phyloP scores from a whole-genome alignment of 35 echinoderm and acorn worm genomes.

The Patiria miniata region DNA sequence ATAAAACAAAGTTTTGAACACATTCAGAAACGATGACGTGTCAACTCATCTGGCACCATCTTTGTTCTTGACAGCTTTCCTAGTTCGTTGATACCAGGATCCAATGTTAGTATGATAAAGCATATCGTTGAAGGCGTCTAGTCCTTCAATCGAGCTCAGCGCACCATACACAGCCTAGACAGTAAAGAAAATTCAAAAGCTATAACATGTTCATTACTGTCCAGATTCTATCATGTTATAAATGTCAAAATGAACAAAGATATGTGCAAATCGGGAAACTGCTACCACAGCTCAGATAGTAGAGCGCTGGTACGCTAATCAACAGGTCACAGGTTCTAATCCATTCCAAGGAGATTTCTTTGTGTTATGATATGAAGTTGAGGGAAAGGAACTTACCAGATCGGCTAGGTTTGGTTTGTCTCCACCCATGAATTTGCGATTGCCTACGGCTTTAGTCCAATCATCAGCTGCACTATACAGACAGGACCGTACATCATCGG shows the following conservation, averaged over 20 bases:
- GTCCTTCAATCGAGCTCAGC: conserved; percentile 87
- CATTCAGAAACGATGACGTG: too few species aligned
- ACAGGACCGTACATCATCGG: conserved; percentile 74
- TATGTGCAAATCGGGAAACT: neutral
- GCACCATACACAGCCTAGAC: conserved; percentile 90
- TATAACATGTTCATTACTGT: neutral
- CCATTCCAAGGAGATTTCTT: neutral
- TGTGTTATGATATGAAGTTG: neutral
- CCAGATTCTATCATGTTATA: neutral
- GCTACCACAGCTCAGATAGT: neutral
- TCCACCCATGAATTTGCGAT: conserved; percentile 82
- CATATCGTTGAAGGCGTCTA: conserved; percentile 96
- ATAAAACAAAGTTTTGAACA: too few species aligned
- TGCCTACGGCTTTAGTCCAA: conserved; percentile 79
- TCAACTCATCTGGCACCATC: conserved; percentile 62
- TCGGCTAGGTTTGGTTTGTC: conserved; percentile 88
- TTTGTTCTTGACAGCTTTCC: conserved; percentile 70
- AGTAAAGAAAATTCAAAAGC: conserved; percentile 11
- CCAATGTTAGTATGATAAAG: conserved; percentile 77
- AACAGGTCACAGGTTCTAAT: neutral
- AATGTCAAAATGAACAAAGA: neutral
- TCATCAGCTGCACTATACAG: conserved; percentile 90
- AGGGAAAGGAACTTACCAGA: conserved; percentile 58
- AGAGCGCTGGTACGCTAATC: neutral
- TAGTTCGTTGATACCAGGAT: conserved; percentile 84